Conservation (phyloP, 2,113 vertebrate species). For the Stigmatopora argus region DNA sequence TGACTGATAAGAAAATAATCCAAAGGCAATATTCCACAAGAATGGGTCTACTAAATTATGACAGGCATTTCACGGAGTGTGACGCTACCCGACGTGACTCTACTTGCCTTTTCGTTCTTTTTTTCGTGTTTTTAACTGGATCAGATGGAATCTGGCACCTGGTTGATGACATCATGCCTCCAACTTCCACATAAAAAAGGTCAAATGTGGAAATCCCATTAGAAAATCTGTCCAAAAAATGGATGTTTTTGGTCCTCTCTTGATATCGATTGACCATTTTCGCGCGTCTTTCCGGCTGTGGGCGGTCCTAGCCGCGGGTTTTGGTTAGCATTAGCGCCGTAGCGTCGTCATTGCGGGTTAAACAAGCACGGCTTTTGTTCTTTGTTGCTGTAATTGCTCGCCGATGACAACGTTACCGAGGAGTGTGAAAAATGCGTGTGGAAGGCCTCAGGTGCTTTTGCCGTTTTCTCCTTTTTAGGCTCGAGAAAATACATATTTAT, state of each 20-base stretch:
- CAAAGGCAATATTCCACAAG: background rate
- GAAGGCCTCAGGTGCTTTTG: conserved; percentile 13
- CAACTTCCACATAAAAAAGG: background rate
- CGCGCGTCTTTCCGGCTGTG: background rate
- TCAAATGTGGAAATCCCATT: background rate
- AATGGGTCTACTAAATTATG: background rate
- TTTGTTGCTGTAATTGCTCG: conserved; percentile 20
- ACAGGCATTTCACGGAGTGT: background rate
- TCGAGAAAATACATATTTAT: background rate
- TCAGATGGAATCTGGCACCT: conserved; percentile 1
- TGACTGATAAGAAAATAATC: background rate
- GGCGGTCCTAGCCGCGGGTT: background rate
- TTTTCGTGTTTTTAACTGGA: background rate
- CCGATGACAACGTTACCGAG: conserved; percentile 27
- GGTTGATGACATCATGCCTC: background rate
- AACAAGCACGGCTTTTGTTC: conserved; percentile 35
- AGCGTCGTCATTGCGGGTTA: background rate
- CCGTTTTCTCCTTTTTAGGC: background rate
- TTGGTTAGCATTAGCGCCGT: conserved; percentile 1
- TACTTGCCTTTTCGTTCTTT: background rate
- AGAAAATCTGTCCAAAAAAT: background rate
- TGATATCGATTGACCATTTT: background rate
- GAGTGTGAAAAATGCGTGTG: conserved; percentile 20
- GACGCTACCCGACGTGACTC: background rate
- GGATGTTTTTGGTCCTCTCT: too few relatives aligned